Evolutionary conservation across 2,797 vertebrate genomes (phyloP).

Genomic region (Huso huso): DNA sequence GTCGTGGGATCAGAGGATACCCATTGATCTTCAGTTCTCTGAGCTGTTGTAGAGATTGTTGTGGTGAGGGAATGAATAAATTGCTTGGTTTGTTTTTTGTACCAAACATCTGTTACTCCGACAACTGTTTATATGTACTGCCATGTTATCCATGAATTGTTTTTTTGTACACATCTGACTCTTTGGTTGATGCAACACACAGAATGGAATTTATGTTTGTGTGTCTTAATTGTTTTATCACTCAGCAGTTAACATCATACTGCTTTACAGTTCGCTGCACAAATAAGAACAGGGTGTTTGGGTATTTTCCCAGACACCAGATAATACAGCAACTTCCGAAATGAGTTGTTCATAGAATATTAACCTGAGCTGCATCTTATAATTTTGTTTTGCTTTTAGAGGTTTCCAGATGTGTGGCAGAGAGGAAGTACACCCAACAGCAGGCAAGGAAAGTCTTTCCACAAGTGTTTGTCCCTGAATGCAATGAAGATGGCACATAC

Average conservation of each 20-base stretch:
- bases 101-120: too few relatives aligned
- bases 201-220: neutral
- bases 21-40: too few relatives aligned
- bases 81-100: too few relatives aligned
- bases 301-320: constrained; percentile 55
- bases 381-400: constrained; percentile 51
- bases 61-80: too few relatives aligned
- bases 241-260: constrained; percentile 37
- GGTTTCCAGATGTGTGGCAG: constrained; percentile 90
- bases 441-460: constrained; percentile 91
- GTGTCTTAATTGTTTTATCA: constrained; percentile 58
- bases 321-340: constrained; percentile 51
- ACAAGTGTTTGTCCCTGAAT: constrained; percentile 92
- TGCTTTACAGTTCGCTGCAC: constrained; percentile 27
- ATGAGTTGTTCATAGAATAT: constrained; percentile 13
- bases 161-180: too few relatives aligned
- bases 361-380: constrained; percentile 1
- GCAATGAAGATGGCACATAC: constrained; percentile 89
- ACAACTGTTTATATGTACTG: too few relatives aligned
- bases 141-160: too few relatives aligned
- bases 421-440: constrained; percentile 95
- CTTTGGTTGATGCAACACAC: too few relatives aligned
- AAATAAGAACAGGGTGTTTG: constrained; percentile 50
- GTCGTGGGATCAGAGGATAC: too few relatives aligned
- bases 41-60: too few relatives aligned